Evolutionary conservation across 2,888 invertebrate genomes (phyloP), one percentile per base, ranked within the genome.

Genomic region (Pseudanteris insignis): DNA sequence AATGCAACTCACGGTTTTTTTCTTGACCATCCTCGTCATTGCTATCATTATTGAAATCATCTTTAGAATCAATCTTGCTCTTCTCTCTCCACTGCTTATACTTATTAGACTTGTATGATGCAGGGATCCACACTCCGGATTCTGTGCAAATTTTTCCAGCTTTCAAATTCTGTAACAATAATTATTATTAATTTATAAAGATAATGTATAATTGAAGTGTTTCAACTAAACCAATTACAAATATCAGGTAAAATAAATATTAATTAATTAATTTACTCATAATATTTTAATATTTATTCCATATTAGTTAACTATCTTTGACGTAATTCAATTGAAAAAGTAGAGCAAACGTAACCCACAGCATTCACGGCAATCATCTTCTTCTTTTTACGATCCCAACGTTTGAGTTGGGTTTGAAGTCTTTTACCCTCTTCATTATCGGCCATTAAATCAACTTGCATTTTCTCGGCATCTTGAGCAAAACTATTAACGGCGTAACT

Each of bases 381-480:
- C 86, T 97, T 98, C 81, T 92, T 89, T 77, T 95, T 94, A 37
- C 95, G 86, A 83, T 98, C 97, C 98, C 98, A 96, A 75, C 88
- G 89, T 74, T 88, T 87, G 67, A 86, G 80, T 62, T 86, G 86
- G 1, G 83, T 84, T 40, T 85, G 84, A 40, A 85, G 82, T 21
- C 86, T 84, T 55, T 86, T 82, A 1, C 81, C 81, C 14, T 89
- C 88, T 33, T 87, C 87, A 61, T 90, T 90, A 81, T 96, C 96
- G 5, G 89, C 92, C 5, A 86, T 86, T 67, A 98, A 80, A 75
- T 97, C 96, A 65, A 98, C 82, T 68, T 91, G 87, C 0, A 89
- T 92, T 13, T 86, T 85, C 33, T 86, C 85, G 1, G 92, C 94
- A 68, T 94, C 90, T 24, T 85, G 84, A 66, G 89, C 88, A 83